These are phyloP conservation scores for Cuniculus paca DNA, from an alignment of 2,797 vertebrate genomes.

Conservation along the genomic window DNA sequence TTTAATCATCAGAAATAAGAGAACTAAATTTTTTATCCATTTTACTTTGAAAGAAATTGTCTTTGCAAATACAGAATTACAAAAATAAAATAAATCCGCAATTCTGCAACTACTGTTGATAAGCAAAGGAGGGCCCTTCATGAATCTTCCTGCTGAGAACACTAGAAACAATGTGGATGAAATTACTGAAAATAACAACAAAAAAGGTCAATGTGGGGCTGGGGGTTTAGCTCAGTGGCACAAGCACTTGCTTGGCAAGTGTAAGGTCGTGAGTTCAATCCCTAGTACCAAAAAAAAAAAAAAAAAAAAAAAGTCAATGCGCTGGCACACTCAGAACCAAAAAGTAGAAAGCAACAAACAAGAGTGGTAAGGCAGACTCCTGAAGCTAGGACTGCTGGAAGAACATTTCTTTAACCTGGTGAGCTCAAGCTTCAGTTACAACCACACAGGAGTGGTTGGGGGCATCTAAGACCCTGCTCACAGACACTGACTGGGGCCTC, in stretches of 20 bases:
- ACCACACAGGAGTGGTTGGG: neutral
- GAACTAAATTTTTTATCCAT: neutral
- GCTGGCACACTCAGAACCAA: neutral
- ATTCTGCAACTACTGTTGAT: neutral
- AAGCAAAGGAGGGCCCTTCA: neutral
- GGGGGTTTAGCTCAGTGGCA: too few species aligned
- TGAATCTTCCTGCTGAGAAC: neutral
- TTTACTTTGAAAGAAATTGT: neutral
- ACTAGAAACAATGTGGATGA: neutral
- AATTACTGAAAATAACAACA: neutral
- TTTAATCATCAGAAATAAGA: neutral
- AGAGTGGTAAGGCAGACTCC: neutral
- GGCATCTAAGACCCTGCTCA: neutral
- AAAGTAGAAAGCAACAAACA: neutral
- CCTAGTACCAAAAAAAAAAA: too few species aligned
- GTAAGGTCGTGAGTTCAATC: too few species aligned
- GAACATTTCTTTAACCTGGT: neutral
- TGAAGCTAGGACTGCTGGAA: neutral
- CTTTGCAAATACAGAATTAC: slow-evolving; percentile 13
- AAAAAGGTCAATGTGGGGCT: too few species aligned
- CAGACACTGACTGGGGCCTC: neutral
- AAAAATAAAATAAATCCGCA: neutral
- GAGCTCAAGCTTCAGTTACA: neutral
- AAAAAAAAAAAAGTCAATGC: too few species aligned
- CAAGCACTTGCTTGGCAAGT: too few species aligned